Base-by-base conservation (phyloP, 2,797 vertebrate genomes). In the Staurois parvus region DNA sequence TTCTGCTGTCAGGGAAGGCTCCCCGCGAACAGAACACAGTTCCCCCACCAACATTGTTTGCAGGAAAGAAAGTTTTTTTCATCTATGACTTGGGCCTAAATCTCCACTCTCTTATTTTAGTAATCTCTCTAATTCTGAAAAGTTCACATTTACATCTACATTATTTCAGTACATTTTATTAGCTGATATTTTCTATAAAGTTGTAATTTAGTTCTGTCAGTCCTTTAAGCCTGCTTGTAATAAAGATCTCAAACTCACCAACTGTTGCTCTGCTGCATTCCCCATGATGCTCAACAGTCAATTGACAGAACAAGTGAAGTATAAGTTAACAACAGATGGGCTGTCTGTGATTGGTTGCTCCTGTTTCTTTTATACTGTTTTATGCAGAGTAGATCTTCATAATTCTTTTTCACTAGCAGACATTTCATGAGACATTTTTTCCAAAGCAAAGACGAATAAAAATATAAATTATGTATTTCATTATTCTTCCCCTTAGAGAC, bases 401-500 rank as follows among this genome's bases (percentile, higher is more conserved):
- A 1, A n/a, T 56, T 37, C 32, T 10, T 52, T n/a, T 37, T 80
- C 78, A 70, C 66, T 15, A n/a, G n/a, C 32, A 66, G 59, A 78
- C 52, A 70, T 28, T 28, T 80, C 15, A 9, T 56, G 29, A 70
- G 68, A 26, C 64, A 34, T 34, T 52, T 70, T 80, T 34, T 42
- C 29, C 11, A 48, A 66, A 34, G 28, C 75, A 62, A 81, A 82
- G 52, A 72, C 56, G 72, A 86, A 82, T 66, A 66, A 40, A 86
- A 72, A 32, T 72, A 72, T 78, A 83, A 64, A 83, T 86, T 83
- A 40, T 83, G 73, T 82, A 83, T 83, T 83, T 72, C 66, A 86
- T 86, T 86, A 86, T 82, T 70, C 74, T 67, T 59, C 72, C 66
- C 85, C 85, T 56, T 52, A 5, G 85, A 86, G 85, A 83, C 85